Conservation (phyloP, 2,888 invertebrate species). For the Trissolcus brochymenae region DNA sequence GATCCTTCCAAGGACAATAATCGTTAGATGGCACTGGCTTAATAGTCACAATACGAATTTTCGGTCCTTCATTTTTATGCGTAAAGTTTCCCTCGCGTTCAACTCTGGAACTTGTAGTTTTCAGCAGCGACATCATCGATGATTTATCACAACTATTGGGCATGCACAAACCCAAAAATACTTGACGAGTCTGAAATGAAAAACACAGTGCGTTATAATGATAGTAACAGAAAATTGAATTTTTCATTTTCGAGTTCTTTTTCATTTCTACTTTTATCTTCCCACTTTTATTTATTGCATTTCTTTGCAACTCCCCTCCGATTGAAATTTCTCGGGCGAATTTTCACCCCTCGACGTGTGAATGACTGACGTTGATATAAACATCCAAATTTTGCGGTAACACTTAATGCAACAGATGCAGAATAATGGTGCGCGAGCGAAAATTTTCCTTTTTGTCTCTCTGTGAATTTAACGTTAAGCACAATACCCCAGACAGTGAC, state of each 20-base stretch:
- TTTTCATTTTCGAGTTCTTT: no score
- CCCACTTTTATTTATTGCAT: neutral
- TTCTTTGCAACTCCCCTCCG: no score
- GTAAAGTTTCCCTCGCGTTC: conserved; percentile 76
- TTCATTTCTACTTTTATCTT: neutral
- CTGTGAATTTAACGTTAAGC: neutral
- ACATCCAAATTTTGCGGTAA: conserved; percentile 2
- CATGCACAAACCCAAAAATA: conserved; percentile 86
- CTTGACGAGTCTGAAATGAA: conserved; percentile 80
- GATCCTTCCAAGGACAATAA: conserved; percentile 82
- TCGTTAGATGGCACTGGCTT: conserved; percentile 83
- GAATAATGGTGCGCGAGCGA: no score
- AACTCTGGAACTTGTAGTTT: conserved; percentile 75
- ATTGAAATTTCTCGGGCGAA: neutral
- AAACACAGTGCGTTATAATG: neutral
- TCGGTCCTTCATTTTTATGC: conserved; percentile 77
- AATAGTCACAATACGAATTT: conserved; percentile 80
- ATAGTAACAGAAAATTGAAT: neutral
- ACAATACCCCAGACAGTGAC: conserved; percentile 1
- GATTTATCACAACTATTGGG: conserved; percentile 81
- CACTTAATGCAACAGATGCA: neutral
- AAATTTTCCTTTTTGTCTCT: neutral
- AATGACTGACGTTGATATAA: neutral
- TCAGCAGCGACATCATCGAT: conserved; percentile 71
- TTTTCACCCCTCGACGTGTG: neutral